Base-by-base conservation (phyloP, 2,113 vertebrate genomes). In the Xiphias gladius region DNA sequence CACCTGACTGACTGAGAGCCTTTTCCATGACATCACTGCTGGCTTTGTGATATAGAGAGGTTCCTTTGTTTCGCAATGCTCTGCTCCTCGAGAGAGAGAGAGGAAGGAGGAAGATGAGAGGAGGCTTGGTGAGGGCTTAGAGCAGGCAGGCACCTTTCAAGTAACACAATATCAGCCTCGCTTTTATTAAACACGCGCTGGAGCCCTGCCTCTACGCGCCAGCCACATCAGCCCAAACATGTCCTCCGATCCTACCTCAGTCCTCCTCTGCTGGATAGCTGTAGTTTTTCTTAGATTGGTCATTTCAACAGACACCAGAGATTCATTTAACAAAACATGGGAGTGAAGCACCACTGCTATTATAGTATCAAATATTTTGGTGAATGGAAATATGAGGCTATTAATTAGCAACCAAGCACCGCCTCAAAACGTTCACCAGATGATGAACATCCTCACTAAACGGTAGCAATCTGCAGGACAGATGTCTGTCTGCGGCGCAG, bases 391-490 rank as follows among this genome's bases (percentile, higher is more conserved):
- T 79, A 54, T 66, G 65, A 55, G 64, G 57, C 63, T 61, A 89
- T 86, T 86, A 79, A 83, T 61, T 76, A 84, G 59, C 64, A 74
- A 16, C 48, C 46, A 58, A 41, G 58, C 64, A 58, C 69, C 65
- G 37, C 62, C 24, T 83, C 65, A 35, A 72, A 86, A 66, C 10
- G 43, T 80, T 82, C 79, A 65, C 79, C 82, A 85, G 73, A 86
- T 88, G 79, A 92, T 81, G 78, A 86, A 68, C 57, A 86, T 91
- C 85, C 65, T 72, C 84, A 69, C 84, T 82, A 85, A 91, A 84
- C 84, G 74, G 75, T n/a, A 86, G 79, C 91, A 95, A 96, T 95
- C 90, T 95, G 94, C 83, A 76, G 86, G 88, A 87, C 96, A 96
- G 96, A 96, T 96, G 95, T 95, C 80, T 82, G 65, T 88, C 78